A percentile compares a stretch with the other conserved stretches of the same genome.
Evolutionary conservation across 2,113 vertebrate genomes (phyloP).

Genomic region (Heterotilapia buettikoferi): DNA sequence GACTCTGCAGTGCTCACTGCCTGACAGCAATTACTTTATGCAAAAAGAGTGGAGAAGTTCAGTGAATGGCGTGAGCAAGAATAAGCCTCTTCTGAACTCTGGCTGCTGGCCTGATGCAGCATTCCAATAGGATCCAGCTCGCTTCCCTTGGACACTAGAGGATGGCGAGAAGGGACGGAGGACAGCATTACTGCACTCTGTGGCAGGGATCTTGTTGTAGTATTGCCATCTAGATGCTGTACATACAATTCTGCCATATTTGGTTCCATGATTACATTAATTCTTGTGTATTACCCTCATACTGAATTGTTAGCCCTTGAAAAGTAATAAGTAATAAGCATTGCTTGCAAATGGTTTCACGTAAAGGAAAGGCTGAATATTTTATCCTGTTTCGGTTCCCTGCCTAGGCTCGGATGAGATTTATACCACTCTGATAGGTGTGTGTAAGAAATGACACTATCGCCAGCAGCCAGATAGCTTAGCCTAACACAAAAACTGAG

Average conservation of each 20-base stretch:
- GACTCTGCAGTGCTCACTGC: constrained; percentile 50
- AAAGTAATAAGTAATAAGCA: not conserved
- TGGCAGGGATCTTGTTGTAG: not conserved
- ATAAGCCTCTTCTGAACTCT: constrained; percentile 44
- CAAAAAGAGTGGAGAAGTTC: constrained; percentile 65
- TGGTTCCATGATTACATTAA: not conserved
- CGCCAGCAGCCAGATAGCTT: not conserved
- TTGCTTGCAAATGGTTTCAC: not conserved
- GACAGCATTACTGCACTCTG: not conserved
- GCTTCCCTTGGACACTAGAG: constrained; percentile 20
- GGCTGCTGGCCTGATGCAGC: constrained; percentile 26
- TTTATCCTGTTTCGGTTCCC: not conserved
- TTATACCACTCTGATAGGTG: not conserved
- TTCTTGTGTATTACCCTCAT: not conserved
- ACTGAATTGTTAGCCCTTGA: not conserved
- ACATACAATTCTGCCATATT: not conserved
- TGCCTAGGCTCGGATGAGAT: not conserved
- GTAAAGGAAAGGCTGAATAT: not conserved
- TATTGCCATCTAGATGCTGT: not conserved
- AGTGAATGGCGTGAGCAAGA: constrained; percentile 58
- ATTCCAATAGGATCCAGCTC: constrained; percentile 9
- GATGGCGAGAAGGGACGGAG: constrained; percentile 15
- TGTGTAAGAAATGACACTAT: not conserved
- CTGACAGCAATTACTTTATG: constrained; percentile 68
- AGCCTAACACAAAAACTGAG: not conserved